Conservation (phyloP, 2,113 vertebrate species). For the Myxocyprinus asiaticus region DNA sequence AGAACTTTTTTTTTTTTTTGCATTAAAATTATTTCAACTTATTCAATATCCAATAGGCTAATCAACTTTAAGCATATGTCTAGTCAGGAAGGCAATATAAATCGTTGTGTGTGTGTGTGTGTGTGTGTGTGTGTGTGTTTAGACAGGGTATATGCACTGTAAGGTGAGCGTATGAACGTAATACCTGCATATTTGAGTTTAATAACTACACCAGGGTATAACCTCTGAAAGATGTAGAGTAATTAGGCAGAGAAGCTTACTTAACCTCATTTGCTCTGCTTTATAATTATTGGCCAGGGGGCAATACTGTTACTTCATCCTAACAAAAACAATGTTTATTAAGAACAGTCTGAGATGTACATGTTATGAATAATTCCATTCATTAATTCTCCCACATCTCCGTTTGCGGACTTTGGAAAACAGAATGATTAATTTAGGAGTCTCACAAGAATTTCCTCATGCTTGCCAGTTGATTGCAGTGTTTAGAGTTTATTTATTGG, state of each 20-base stretch:
- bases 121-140: neutral
- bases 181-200: slow-evolving; percentile 52
- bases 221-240: slow-evolving; percentile 65
- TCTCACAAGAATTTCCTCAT: slow-evolving; percentile 76
- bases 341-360: slow-evolving; percentile 72
- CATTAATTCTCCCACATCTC: slow-evolving; percentile 77
- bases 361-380: slow-evolving; percentile 79
- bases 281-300: slow-evolving; percentile 72
- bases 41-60: too few species aligned
- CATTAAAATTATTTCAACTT: too few species aligned
- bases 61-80: too few species aligned
- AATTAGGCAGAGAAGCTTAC: slow-evolving; percentile 75
- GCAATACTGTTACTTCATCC: slow-evolving; percentile 72
- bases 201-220: slow-evolving; percentile 58
- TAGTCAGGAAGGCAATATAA: too few species aligned
- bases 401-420: slow-evolving; percentile 64
- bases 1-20: too few species aligned
- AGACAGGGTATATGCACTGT: neutral
- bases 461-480: slow-evolving; percentile 79
- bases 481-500: slow-evolving; percentile 76
- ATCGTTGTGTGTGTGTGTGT: too few species aligned
- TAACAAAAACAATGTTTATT: slow-evolving; percentile 80
- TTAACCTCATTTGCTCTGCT: slow-evolving; percentile 72
- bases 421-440: slow-evolving; percentile 78
- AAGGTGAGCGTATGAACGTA: slow-evolving; percentile 29